Evolutionary conservation across 2,113 vertebrate species (phyloP), one percentile per base, ranked within the genome.

Genomic region (Tetraodon nigroviridis): DNA sequence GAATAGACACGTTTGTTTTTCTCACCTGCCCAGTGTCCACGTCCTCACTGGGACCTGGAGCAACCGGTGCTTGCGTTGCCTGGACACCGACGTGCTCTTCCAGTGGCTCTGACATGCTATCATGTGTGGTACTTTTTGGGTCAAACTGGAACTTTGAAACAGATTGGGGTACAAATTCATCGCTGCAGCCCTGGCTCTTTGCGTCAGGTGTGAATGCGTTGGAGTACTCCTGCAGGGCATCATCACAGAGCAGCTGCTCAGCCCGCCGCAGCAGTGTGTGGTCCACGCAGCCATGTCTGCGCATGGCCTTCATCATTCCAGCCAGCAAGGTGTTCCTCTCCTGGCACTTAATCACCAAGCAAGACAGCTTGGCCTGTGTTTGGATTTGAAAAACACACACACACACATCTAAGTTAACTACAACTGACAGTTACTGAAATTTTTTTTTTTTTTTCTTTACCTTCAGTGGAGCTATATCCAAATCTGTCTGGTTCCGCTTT

Each of bases 301-400:
- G 69, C 59, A 93, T 85, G 44, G 86, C 71, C 0, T 12, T 70
- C 13, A 86, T 70, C 81, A 93, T 82, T 58, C 67, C 85, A 0
- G 7, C 63, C 71, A 94, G 84, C 57, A 93, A 55, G 59, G 1
- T 51, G 83, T 93, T 92, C 69, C 93, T 90, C 75, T 92, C 84
- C 58, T 68, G 79, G 78, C 93, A 95, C 83, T 93, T 94, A 44
- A 14, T 75, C 47, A 89, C 88, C 77, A 94, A 84, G 40, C 87
- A 93, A 6, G 91, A 90, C 72, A 91, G 75, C 75, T 89, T 89
- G 49, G 86, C 88, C 88, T 90, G 51, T 55, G 7, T 20, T 73
- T 57, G 54, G 66, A 17, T 46, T 46, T n/a, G 7, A 17, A 17
- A 17, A 4, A 44, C 15, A 16, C 84, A 12, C 8, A 69, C 58